phyloP scores from a whole-genome alignment of 1,140 invertebrate genomes.

The Limonius californicus region DNA sequence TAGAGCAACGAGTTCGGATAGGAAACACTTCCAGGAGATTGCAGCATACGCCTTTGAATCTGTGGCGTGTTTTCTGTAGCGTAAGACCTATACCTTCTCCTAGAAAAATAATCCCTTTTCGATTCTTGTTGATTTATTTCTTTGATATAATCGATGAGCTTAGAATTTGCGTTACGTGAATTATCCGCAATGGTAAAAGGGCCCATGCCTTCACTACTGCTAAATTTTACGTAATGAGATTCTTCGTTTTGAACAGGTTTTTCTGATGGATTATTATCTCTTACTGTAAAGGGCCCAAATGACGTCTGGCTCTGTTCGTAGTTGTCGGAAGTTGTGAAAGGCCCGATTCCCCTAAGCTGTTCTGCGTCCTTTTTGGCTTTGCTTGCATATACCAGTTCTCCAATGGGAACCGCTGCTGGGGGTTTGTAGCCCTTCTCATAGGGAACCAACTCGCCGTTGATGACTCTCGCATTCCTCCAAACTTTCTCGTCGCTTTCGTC shows the following conservation, averaged over 20 bases:
- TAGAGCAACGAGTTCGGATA: slow-evolving; percentile 64
- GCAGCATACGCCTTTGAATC: slow-evolving; percentile 64
- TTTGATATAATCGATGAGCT: slow-evolving; percentile 61
- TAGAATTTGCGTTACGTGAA: slow-evolving; percentile 52
- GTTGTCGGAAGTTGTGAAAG: slow-evolving; percentile 44
- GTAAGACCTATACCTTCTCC: slow-evolving; percentile 48
- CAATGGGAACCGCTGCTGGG: slow-evolving; percentile 54
- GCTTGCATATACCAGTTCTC: slow-evolving; percentile 52
- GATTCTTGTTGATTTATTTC: slow-evolving; percentile 60
- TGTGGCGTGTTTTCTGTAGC: slow-evolving; percentile 49
- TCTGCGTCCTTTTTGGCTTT: slow-evolving; percentile 27
- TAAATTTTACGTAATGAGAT: slow-evolving; percentile 46
- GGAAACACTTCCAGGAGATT: slow-evolving; percentile 54
- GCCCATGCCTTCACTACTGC: slow-evolving; percentile 49
- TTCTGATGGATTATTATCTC: slow-evolving; percentile 47
- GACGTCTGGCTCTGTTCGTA: slow-evolving; percentile 29
- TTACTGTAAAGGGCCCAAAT: slow-evolving; percentile 39
- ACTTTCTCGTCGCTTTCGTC: slow-evolving; percentile 73
- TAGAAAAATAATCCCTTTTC: slow-evolving; percentile 53
- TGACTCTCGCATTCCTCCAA: slow-evolving; percentile 82
- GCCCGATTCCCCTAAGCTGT: slow-evolving; percentile 33
- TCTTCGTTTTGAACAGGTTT: slow-evolving; percentile 31
- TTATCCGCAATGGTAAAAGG: slow-evolving; percentile 59
- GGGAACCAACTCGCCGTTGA: slow-evolving; percentile 72
- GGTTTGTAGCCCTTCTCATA: slow-evolving; percentile 64